phyloP scores from a whole-genome alignment of 1,140 invertebrate species.

The Monochamus saltuarius region DNA sequence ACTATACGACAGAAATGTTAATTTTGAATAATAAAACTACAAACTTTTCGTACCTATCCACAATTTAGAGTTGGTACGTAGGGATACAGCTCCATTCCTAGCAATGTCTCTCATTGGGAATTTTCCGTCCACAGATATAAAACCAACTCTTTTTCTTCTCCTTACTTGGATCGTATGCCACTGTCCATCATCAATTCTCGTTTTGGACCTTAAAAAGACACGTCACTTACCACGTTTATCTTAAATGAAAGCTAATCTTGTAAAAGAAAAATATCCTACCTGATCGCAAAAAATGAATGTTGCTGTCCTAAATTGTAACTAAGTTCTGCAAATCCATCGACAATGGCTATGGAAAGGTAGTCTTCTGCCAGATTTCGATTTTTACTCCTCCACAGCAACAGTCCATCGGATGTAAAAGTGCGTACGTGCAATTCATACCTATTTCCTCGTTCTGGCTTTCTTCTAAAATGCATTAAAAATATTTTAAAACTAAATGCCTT shows the following conservation, averaged over 20 bases:
- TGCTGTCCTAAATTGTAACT: constrained; percentile 67
- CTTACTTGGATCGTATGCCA: constrained; percentile 72
- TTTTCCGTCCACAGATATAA: constrained; percentile 68
- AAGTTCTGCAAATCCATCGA: constrained; percentile 62
- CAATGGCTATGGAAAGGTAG: constrained; percentile 64
- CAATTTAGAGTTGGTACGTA: constrained; percentile 72
- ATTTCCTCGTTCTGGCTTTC: constrained; percentile 66
- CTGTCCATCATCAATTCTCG: constrained; percentile 66
- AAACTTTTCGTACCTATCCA: constrained; percentile 74
- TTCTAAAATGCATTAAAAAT: constrained; percentile 45
- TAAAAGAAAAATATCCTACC: constrained; percentile 41
- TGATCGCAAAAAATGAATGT: constrained; percentile 55
- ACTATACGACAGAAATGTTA: neutral
- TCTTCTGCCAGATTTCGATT: constrained; percentile 51
- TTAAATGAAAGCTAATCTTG: neutral
- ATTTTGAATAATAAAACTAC: too few species aligned
- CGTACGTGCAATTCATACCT: constrained; percentile 71
- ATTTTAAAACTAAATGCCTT: too few species aligned
- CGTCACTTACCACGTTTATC: too few species aligned
- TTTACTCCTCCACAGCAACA: constrained; percentile 68
- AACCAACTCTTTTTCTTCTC: constrained; percentile 66
- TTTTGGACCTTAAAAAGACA: constrained; percentile 53
- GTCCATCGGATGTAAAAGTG: constrained; percentile 64
- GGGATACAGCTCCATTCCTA: constrained; percentile 63
- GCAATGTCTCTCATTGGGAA: constrained; percentile 63